Base-by-base conservation (phyloP, 2,888 invertebrate genomes). In the Podotricha telesiphe region DNA sequence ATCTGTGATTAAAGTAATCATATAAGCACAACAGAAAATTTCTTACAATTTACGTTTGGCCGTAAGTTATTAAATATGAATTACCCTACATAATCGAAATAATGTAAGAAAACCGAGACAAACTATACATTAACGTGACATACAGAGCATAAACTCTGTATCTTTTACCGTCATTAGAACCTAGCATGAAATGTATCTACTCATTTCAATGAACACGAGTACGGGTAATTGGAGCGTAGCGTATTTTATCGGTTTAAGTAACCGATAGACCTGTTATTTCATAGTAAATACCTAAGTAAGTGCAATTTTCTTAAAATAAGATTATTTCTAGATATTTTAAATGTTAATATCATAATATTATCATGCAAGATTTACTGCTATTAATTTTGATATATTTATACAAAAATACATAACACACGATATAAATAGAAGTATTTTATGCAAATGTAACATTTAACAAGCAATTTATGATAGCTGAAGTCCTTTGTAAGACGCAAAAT, bases 161-260 rank as follows among this genome's bases (percentile, higher is more conserved):
- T 67, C 64, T 68, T 15, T 59, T 62, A 64, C 66, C 63, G 73
- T 72, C 74, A 72, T 67, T 72, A 72, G 64, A 70, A 68, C 47
- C 59, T 53, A 56, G 70, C 65, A 53, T 68, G 70, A 71, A 75
- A 74, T 71, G 73, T 80, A 76, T 80, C 82, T 75, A 77, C 79
- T 74, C 85, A 86, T 80, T 77, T 81, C 82, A 85, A 79, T 83
- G 85, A 85, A 80, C 86, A 84, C 79, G 79, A 77, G 78, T 45
- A 45, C 79, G 77, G 81, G 80, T 79, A 86, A 87, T 79, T 86
- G 79, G 87, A 86, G 86, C 88, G 86, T 86, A 86, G 82, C 83
- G 83, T 86, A 85, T 84, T 75, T 72, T 75, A 75, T 72, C 74
- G 71, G 68, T 68, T 76, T 77, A 73, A 77, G 76, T 75, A 77